Conservation (phyloP, 2,888 invertebrate genomes). For the Empis livida region DNA sequence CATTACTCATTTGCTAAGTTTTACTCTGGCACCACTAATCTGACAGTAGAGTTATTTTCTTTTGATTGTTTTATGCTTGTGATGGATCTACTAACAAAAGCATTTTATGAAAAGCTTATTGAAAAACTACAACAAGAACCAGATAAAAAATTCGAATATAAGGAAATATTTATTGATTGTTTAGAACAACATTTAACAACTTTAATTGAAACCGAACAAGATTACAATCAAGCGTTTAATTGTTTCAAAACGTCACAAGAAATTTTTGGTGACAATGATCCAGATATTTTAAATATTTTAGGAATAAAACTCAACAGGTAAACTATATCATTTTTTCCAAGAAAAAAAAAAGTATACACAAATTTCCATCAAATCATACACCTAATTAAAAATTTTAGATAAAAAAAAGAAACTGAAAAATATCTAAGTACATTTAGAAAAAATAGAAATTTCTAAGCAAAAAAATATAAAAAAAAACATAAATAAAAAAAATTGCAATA, state of each 20-base stretch:
- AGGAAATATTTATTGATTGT: slow-evolving; percentile 2
- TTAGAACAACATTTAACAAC: slow-evolving; percentile 5
- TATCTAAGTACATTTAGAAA: background rate
- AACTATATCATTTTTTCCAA: background rate
- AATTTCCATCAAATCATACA: background rate
- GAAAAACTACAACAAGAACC: too few relatives aligned
- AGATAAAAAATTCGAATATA: background rate
- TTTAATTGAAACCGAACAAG: slow-evolving; percentile 3
- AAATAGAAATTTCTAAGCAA: background rate
- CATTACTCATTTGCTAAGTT: too few relatives aligned
- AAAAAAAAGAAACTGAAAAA: background rate
- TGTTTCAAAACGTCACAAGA: slow-evolving; percentile 7
- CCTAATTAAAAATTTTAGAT: background rate
- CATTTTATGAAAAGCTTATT: too few relatives aligned
- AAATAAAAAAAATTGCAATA: background rate
- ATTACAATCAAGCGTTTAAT: slow-evolving; percentile 7
- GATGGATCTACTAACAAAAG: too few relatives aligned
- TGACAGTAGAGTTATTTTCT: too few relatives aligned
- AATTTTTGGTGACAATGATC: slow-evolving; percentile 7
- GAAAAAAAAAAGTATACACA: background rate
- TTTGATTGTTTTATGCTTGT: too few relatives aligned
- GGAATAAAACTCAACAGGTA: slow-evolving; percentile 11
- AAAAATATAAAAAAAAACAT: background rate
- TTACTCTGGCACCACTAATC: too few relatives aligned
- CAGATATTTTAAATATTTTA: slow-evolving; percentile 9